A percentile compares a stretch with the other conserved stretches of the same genome.
Evolutionary conservation across 2,797 vertebrate genomes (phyloP).

Genomic region (Lepidocolaptes lacrymiger): DNA sequence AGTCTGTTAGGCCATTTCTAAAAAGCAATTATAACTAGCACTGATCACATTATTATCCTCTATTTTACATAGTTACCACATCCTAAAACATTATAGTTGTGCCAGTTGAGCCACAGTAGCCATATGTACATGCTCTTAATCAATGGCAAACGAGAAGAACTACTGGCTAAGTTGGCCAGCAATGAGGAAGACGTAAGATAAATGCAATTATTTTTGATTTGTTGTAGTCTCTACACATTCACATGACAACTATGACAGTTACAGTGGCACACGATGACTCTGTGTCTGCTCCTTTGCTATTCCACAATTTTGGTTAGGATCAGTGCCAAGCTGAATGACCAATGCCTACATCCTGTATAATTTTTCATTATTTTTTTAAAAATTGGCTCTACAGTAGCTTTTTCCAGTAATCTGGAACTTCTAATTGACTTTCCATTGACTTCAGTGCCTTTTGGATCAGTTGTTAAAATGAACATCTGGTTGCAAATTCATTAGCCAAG

Average conservation of each 20-base stretch:
- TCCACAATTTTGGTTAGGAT: not conserved
- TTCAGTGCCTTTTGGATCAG: constrained; percentile 27
- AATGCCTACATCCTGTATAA: not conserved
- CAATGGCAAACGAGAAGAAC: not conserved
- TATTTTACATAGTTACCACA: not conserved
- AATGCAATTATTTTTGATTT: not conserved
- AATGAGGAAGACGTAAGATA: not conserved
- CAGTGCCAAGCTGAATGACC: not conserved
- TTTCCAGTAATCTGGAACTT: constrained; percentile 29
- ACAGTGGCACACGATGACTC: not conserved
- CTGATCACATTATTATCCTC: not conserved
- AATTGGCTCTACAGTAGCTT: not conserved
- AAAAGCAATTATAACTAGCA: not conserved
- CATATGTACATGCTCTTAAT: not conserved
- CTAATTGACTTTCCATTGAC: constrained; percentile 34
- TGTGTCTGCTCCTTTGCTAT: not conserved
- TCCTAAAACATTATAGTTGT: not conserved
- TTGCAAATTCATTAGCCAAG: constrained; percentile 28
- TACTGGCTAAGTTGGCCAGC: not conserved
- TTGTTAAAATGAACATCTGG: constrained; percentile 37
- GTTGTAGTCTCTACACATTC: not conserved
- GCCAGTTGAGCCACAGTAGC: not conserved
- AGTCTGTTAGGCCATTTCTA: not conserved
- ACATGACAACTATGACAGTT: not conserved
- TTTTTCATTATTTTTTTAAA: not conserved